Evolutionary conservation across 2,113 vertebrate genomes (phyloP), one percentile per base, ranked within the genome.

Genomic region (Channa argus): DNA sequence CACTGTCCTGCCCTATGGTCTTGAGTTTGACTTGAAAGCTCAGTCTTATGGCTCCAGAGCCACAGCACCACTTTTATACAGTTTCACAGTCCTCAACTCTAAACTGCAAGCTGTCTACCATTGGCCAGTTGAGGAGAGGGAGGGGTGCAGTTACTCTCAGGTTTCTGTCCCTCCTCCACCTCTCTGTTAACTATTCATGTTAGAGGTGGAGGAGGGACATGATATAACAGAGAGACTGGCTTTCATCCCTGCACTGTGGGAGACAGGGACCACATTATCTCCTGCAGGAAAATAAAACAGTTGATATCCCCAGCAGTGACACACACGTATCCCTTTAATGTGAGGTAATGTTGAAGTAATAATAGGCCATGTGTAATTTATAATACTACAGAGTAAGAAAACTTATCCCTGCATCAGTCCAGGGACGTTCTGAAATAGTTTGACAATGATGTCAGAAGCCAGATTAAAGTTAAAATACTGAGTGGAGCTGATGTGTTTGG

Each of bases 81-180:
- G 74, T 79, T 83, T 70, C 76, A 33, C 81, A 70, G 86, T 65
- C 78, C 68, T 69, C 61, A 51, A 69, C 63, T 82, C 46, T 61
- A 3, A 71, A 55, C 72, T 33, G 49, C 43, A 44, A 59, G 55
- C 56, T 3, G 80, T 58, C 78, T 83, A 74, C 80, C 69, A 94
- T 95, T 95, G 94, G 94, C 82, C 79, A 68, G 69, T 68, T 0
- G 43, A 46, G 45, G 43, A 69, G 74, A 78, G 61, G 89, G 88
- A 85, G 89, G 91, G 69, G 78, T 75, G 89, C 83, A 41, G 74
- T 45, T 41, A 71, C 77, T 83, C 88, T 93, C 90, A 83, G 84
- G 87, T 92, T 92, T 90, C 89, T 86, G 62, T 88, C 79, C 84
- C 84, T 88, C 86, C 85, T 91, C 86, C 88, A 49, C 68, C 73